Base-by-base conservation (phyloP, 2,888 invertebrate species). In the Cylloceria caligata region DNA sequence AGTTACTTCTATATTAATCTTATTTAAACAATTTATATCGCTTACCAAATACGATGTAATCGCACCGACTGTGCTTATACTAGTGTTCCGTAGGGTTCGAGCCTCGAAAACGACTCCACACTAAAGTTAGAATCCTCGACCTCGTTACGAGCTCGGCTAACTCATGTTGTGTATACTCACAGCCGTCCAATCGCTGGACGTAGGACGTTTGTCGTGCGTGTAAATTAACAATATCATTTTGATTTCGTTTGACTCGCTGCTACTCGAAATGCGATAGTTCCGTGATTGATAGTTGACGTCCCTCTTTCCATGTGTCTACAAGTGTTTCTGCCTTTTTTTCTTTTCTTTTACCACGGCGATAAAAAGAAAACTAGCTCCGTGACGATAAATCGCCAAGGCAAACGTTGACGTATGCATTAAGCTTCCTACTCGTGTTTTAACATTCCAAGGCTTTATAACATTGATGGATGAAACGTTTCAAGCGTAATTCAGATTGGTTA, bases 101-200 rank as follows among this genome's bases (percentile, higher is more conserved):
- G 24, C 13, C 62, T 71, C 67, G 42, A 60, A 73, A 42, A 67
- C 57, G 76, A 62, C 72, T 72, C 72, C 42, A 75, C 60, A 72
- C 81, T 81, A 77, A 81, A 81, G 81, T 81, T 81, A 81, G 81
- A 81, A 76, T 76, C 42, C 72, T 72, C 76, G 76, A 81, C 81
- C 81, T 81, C 81, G 78, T 78, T 84, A 83, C 77, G 60, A 21
- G 62, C 24, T 30, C 24, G 34, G 27, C 27, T 72, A 52, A 55
- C 73, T 64, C 55, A 67, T 69, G 11, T 47, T 62, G 16, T 21
- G 30, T 47, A n/a, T 24, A 19, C 30, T 9, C 42, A 3, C 42
- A 5, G 36, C 7, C 24, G 13, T 3, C 52, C 21, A 52, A 13
- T 39, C 9, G n/a, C 13, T 13, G 11, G 57, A 24, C 24, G 16